phyloP scores from a whole-genome alignment of 2,797 vertebrate species.

The Bryconaethiops microstoma region DNA sequence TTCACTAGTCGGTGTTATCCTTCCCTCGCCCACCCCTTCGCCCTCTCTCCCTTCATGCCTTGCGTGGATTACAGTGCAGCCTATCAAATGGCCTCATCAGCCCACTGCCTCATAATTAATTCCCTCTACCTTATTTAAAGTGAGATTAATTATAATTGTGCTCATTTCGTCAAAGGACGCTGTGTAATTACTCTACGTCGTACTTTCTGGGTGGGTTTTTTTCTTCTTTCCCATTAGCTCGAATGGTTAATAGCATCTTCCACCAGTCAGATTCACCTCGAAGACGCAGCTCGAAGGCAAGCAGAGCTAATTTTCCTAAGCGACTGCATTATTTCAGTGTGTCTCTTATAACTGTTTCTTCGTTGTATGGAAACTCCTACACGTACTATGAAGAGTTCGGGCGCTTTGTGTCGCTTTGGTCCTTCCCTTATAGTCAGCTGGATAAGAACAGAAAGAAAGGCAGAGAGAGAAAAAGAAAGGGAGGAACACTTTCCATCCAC shows the following conservation, averaged over 20 bases:
- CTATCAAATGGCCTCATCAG: constrained; percentile 50
- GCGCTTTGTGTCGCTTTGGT: neutral
- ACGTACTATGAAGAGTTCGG: neutral
- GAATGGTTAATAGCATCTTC: neutral
- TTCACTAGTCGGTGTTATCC: neutral
- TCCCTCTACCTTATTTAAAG: constrained; percentile 72
- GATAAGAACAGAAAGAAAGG: neutral
- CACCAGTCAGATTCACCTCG: neutral
- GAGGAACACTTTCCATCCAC: too few relatives aligned
- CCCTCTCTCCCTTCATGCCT: neutral
- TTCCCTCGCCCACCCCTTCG: neutral
- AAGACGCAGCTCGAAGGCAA: neutral
- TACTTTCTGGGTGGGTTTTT: neutral
- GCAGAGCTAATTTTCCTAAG: neutral
- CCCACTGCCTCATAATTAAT: constrained; percentile 61
- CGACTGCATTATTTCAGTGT: neutral
- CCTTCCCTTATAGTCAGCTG: neutral
- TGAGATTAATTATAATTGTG: constrained; percentile 71
- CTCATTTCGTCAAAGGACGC: constrained; percentile 51
- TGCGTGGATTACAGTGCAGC: too few relatives aligned
- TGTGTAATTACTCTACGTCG: neutral
- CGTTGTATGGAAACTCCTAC: neutral
- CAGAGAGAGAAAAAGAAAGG: too few relatives aligned
- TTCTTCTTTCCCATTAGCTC: neutral
- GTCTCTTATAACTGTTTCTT: neutral